These are phyloP conservation scores for Leptinotarsa juncta DNA, from an alignment of 2,888 invertebrate genomes.

Conservation along the genomic window DNA sequence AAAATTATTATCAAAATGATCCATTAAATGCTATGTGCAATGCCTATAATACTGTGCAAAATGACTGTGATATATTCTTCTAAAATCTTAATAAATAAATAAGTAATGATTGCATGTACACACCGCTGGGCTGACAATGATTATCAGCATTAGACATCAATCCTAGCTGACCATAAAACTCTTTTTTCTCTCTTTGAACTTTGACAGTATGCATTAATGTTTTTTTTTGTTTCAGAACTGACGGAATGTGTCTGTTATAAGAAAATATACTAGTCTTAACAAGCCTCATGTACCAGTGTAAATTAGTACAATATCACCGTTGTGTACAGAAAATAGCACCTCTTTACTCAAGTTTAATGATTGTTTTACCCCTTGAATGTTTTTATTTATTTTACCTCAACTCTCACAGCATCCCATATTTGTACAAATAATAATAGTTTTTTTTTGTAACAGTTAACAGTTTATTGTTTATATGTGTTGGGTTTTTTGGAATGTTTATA, in stretches of 20 bases:
- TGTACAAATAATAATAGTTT: conserved; percentile 60
- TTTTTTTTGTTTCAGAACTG: conserved; percentile 66
- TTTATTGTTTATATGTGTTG: conserved; percentile 65
- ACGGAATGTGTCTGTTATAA: conserved; percentile 68
- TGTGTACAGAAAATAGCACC: conserved; percentile 65
- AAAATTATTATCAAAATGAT: too few species aligned
- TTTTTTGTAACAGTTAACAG: conserved; percentile 61
- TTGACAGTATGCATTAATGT: neutral
- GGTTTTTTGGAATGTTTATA: conserved; percentile 67
- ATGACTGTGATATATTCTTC: too few species aligned
- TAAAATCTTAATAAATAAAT: too few species aligned
- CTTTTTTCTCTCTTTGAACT: neutral
- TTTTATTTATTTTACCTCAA: conserved; percentile 61
- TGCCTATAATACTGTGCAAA: too few species aligned
- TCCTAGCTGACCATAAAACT: too few species aligned
- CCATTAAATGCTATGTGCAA: too few species aligned
- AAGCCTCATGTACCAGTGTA: conserved; percentile 65
- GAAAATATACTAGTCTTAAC: conserved; percentile 64
- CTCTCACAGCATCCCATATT: conserved; percentile 52
- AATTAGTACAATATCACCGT: conserved; percentile 63
- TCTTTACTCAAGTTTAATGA: conserved; percentile 52
- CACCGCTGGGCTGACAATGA: too few species aligned
- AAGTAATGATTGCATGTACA: too few species aligned
- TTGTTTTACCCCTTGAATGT: conserved; percentile 48
- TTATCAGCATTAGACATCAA: too few species aligned